Base-by-base conservation (phyloP, 2,888 invertebrate genomes). In the Tridacna gigas region DNA sequence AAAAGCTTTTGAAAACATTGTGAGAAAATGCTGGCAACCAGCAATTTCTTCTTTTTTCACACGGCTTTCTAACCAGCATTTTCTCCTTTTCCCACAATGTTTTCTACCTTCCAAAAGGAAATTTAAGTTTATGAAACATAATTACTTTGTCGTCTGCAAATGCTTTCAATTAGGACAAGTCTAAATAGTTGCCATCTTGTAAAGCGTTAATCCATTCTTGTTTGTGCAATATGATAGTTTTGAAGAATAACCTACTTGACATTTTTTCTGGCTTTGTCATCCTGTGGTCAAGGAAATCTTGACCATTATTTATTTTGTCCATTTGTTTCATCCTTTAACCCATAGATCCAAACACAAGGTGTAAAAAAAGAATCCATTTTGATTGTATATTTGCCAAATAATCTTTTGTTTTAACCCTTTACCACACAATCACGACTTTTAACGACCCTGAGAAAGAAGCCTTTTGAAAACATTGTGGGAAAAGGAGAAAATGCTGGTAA, bases 221-320 rank as follows among this genome's bases (percentile, higher is more conserved):
- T 63, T 75, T 75, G 63, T 75, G 75, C 63, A 63, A 75, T 63
- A 75, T 75, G 75, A 75, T 75, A 75, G 75, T 11, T 45, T 45
- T 75, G 63, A 28, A 28, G 28, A 74, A 7, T 20, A 22, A n/a
- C 20, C 25, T 45, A 18, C 61, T 75, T 63, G 71, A 71, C 71
- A 71, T 71, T 71, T 71, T 71, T 71, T 22, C 51, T 22, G 25
- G 51, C 47, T 48, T 71, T 48, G 71, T 71, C 71, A 71, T 51
- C 71, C 51, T 48, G 22, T 71, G 71, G 71, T 71, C 71, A 71
- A 71, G 26, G 22, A 71, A 37, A 71, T 22, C 71, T 71, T 71
- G 71, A 71, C 71, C 71, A 71, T n/a, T 22, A 47, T 63, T 63
- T 63, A 63, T 22, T 63, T 22, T 63, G 63, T 5, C 18, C 37